A percentile compares a stretch with the other conserved stretches of the same genome.
phyloP scores from a whole-genome alignment of 2,797 vertebrate species.

The Babyrousa celebensis region DNA sequence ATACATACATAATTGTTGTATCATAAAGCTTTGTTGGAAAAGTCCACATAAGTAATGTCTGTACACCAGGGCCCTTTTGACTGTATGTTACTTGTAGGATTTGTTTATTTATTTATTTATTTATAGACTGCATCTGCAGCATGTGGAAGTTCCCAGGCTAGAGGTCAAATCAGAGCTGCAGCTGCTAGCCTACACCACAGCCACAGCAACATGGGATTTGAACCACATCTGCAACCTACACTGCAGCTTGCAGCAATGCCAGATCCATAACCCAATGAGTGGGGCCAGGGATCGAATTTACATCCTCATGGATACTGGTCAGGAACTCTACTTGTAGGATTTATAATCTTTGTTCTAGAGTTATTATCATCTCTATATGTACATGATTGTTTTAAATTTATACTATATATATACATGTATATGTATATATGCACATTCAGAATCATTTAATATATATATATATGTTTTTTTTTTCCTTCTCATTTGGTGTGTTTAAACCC shows the following conservation, averaged over 20 bases:
- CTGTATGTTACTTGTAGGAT: neutral
- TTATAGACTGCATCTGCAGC: too few species aligned
- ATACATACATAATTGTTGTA: neutral
- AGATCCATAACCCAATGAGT: too few species aligned
- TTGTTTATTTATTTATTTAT: neutral
- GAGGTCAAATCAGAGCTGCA: too few species aligned
- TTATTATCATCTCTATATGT: neutral
- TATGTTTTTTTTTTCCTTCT: neutral
- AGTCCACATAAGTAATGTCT: neutral
- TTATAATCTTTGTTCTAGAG: neutral
- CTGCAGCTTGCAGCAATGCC: too few species aligned
- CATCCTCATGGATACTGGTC: too few species aligned
- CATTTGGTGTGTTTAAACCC: neutral
- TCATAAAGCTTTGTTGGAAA: neutral
- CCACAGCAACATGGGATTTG: too few species aligned
- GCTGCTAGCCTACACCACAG: too few species aligned
- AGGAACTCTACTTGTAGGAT: neutral
- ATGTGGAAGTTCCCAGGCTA: too few species aligned
- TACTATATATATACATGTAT: neutral
- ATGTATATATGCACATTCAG: neutral
- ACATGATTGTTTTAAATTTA: neutral
- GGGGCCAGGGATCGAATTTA: too few species aligned
- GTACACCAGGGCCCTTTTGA: neutral
- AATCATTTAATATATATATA: neutral
- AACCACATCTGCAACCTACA: too few species aligned